Evolutionary conservation across 2,888 invertebrate species (phyloP).

Genomic region (Thereva nobilitata): DNA sequence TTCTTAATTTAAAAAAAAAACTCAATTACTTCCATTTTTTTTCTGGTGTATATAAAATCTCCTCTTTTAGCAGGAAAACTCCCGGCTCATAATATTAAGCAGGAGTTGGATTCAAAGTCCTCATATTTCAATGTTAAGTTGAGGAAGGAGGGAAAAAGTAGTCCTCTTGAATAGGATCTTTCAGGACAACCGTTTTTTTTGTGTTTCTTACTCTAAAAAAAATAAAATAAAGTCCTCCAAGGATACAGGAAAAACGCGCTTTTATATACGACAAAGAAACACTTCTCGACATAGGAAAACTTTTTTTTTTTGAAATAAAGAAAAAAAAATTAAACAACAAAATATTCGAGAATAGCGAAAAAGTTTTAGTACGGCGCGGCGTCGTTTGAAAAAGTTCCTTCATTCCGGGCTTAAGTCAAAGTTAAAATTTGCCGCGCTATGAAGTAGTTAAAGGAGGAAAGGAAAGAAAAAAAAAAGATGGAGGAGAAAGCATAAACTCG

Average conservation of each 20-base stretch:
- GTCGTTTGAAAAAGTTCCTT: conserved; percentile 28
- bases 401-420: conserved; percentile 27
- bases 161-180: no score
- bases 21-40: conserved; percentile 27
- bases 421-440: conserved; percentile 12
- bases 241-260: no score
- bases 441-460: conserved; percentile 2
- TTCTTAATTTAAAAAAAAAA: conserved; percentile 24
- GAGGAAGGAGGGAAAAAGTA: no score
- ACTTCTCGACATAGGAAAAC: conserved; percentile 7
- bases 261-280: neutral
- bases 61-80: conserved; percentile 14
- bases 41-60: conserved; percentile 16
- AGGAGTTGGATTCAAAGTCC: neutral
- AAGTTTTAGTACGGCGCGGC: neutral
- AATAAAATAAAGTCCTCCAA: no score
- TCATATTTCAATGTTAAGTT: no score
- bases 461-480: conserved; percentile 10
- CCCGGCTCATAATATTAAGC: conserved; percentile 9
- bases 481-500: conserved; percentile 4
- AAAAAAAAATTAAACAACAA: conserved; percentile 15
- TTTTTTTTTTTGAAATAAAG: neutral
- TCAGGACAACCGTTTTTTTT: no score
- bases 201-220: no score
- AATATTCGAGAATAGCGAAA: conserved; percentile 12